These are phyloP conservation scores for Eulemur rubriventer DNA, from an alignment of 2,797 vertebrate genomes.

Conservation along the genomic window DNA sequence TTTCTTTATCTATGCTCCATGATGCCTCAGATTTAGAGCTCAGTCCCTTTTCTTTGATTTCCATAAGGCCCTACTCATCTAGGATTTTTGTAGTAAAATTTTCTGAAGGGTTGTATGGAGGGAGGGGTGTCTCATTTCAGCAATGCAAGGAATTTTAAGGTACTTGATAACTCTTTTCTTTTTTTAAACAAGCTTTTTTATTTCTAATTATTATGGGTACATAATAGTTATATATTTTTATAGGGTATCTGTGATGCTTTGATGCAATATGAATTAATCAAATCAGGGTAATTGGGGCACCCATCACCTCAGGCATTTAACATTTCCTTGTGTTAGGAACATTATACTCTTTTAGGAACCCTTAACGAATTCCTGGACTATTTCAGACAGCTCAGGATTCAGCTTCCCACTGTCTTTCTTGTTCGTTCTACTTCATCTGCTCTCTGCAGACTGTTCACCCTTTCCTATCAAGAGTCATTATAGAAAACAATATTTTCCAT, in stretches of 20 bases:
- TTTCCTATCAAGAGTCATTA: conserved; percentile 17
- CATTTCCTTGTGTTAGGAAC: not conserved
- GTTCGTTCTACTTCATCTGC: not conserved
- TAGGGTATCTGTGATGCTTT: not conserved
- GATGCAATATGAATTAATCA: not conserved
- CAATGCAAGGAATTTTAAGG: not conserved
- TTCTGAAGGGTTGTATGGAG: not conserved
- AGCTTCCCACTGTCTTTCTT: not conserved
- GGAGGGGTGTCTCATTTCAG: not conserved
- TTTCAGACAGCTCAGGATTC: not conserved
- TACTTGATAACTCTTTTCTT: not conserved
- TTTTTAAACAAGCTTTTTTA: not conserved
- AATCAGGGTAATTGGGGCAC: not conserved
- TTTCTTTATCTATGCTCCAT: not conserved
- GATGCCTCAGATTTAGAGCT: not conserved
- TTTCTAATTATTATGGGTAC: not conserved
- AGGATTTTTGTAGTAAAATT: not conserved
- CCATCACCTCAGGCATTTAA: not conserved
- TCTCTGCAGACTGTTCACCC: not conserved
- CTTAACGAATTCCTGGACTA: not conserved
- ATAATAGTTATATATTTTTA: not conserved
- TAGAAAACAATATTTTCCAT: not conserved
- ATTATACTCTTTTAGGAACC: not conserved
- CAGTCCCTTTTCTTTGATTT: not conserved
- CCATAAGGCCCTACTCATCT: not conserved